A percentile compares a stretch with the other conserved stretches of the same genome.
These are phyloP conservation scores for Plebejus argus DNA, from an alignment of 2,888 invertebrate genomes.

Conservation along the genomic window DNA sequence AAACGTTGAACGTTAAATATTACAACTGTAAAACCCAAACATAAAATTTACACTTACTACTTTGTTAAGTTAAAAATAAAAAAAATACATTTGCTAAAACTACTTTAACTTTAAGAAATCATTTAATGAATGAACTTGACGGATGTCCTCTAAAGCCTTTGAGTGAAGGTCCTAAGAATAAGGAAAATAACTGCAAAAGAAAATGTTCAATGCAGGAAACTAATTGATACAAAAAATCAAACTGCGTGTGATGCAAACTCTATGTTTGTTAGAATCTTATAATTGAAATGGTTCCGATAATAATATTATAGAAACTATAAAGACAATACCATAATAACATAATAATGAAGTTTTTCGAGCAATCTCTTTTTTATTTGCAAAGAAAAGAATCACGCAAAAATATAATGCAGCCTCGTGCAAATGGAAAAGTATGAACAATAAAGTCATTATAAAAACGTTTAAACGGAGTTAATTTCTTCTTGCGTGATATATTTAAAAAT, in stretches of 20 bases:
- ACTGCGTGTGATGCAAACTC: not conserved
- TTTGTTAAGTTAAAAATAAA: not conserved
- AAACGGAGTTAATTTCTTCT: not conserved
- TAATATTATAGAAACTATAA: not conserved
- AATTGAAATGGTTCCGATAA: not conserved
- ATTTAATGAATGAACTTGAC: not conserved
- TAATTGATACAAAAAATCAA: not conserved
- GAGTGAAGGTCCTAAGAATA: not conserved
- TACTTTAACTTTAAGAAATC: not conserved
- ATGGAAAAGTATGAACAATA: conserved; percentile 13
- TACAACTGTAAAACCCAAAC: not conserved
- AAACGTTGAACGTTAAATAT: not conserved
- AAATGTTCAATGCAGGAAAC: not conserved
- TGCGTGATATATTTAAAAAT: conserved; percentile 8
- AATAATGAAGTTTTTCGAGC: not conserved
- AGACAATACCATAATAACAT: not conserved
- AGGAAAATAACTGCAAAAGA: conserved; percentile 9
- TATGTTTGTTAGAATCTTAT: not conserved
- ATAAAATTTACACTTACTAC: not conserved
- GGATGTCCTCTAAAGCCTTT: not conserved
- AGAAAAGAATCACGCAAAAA: conserved; percentile 12
- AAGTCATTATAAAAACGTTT: conserved; percentile 16
- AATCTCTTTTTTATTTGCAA: conserved; percentile 19
- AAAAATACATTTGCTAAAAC: not conserved
- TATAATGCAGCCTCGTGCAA: conserved; percentile 10